phyloP scores from a whole-genome alignment of 1,140 invertebrate genomes.

The Asobara japonica region DNA sequence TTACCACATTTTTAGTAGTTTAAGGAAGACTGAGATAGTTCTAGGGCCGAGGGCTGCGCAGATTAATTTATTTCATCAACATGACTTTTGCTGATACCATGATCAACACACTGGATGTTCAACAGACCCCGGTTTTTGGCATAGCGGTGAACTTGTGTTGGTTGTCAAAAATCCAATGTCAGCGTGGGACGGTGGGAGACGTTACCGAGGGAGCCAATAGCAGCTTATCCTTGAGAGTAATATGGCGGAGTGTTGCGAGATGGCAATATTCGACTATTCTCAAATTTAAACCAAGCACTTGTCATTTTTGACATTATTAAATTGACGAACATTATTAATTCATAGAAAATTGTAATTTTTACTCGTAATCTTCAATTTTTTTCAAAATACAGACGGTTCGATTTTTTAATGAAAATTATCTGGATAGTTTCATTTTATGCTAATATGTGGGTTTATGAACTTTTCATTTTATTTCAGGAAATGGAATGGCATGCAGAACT shows the following conservation, averaged over 20 bases:
- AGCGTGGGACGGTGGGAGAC: neutral
- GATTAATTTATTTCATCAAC: neutral
- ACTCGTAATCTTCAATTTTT: too few species aligned
- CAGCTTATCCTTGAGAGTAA: neutral
- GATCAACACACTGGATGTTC: neutral
- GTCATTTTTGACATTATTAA: too few species aligned
- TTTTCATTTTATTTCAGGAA: too few species aligned
- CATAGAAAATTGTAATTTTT: too few species aligned
- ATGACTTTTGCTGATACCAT: neutral
- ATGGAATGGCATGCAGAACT: too few species aligned
- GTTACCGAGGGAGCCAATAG: neutral
- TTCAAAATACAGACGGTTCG: too few species aligned
- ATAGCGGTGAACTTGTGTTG: neutral
- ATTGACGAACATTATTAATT: too few species aligned
- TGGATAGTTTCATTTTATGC: too few species aligned
- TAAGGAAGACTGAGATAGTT: neutral
- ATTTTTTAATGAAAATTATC: too few species aligned
- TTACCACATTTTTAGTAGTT: constrained; percentile 14
- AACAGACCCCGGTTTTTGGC: neutral
- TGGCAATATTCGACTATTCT: neutral
- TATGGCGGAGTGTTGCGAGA: neutral
- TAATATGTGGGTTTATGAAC: too few species aligned
- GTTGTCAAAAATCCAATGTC: neutral
- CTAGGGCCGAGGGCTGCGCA: neutral
- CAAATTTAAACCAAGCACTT: too few species aligned